Base-by-base conservation (phyloP, 2,888 invertebrate species). In the Apamea sordens region DNA sequence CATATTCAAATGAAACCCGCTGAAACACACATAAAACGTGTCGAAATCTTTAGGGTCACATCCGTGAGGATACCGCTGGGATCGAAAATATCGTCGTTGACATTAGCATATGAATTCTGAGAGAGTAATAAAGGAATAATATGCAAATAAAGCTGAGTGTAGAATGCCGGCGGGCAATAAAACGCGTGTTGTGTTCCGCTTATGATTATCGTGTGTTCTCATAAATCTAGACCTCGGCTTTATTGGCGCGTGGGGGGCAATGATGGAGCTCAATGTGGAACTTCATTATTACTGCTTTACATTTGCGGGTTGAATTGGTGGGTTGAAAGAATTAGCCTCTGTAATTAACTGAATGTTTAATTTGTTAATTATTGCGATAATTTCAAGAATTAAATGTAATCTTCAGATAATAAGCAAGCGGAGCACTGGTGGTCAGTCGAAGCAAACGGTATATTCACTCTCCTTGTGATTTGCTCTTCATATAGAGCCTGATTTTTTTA, bases 71-170 rank as follows among this genome's bases (percentile, higher is more conserved):
- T 90, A 90, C 94, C 93, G 80, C 28, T 69, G 93, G 94, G 94
- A 92, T 90, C 92, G 91, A 90, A 93, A 93, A 94, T 94, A 94
- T 93, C 91, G 90, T 88, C 88, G 88, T 89, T 85, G 90, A 91
- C 91, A 95, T 95, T 95, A 95, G 89, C 95, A 95, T 95, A 95
- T 94, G 95, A 95, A 95, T 95, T 94, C 94, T 91, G 92, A 90
- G 92, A 91, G 94, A 94, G 94, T 94, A 93, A 95, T 95, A 95
- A 95, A 95, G 93, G 94, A 94, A 95, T 96, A 96, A 95, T 95
- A 95, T 95, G 95, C 95, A 95, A 95, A 95, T 95, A 91, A 89
- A 89, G 79, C 82, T 64, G 91, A 90, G 90, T 90, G 91, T 91
- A 87, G 90, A 91, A 92, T 91, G 92, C 90, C 90, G 88, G 89